A percentile compares a stretch with the other conserved stretches of the same genome.
phyloP scores from a whole-genome alignment of 2,797 vertebrate species.

The Brotogeris chrysoptera region DNA sequence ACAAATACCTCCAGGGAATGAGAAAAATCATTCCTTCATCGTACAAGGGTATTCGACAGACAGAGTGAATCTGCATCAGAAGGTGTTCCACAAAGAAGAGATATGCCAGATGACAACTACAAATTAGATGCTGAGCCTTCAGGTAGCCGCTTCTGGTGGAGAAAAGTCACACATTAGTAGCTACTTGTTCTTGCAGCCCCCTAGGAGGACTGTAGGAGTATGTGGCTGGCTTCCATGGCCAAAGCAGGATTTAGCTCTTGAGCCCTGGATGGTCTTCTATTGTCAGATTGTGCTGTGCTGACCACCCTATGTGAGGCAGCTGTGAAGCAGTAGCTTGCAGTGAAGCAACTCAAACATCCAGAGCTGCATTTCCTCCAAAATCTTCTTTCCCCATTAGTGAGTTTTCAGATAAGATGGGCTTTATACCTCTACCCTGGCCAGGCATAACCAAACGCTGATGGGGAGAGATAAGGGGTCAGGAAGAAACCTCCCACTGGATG shows the following conservation, averaged over 20 bases:
- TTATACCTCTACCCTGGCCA: background rate
- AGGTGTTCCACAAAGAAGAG: background rate
- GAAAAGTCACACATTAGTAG: background rate
- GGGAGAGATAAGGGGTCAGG: background rate
- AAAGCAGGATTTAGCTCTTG: background rate
- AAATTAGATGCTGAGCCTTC: slow-evolving; percentile 7
- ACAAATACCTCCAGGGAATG: background rate
- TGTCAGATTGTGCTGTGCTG: background rate
- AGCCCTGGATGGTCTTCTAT: background rate
- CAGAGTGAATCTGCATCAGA: background rate
- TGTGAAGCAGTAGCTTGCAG: background rate
- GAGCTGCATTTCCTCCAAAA: background rate
- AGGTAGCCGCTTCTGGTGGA: background rate
- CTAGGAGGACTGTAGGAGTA: background rate
- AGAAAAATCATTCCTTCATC: background rate
- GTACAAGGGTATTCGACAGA: background rate
- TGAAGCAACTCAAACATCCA: background rate
- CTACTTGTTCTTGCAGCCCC: background rate
- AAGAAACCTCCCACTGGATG: background rate
- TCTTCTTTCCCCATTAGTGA: background rate
- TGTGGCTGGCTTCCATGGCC: background rate
- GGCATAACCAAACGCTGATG: background rate
- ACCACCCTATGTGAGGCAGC: background rate
- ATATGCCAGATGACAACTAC: background rate
- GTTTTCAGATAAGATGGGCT: background rate